phyloP scores from a whole-genome alignment of 2,797 vertebrate genomes.

The Coregonus sp. region DNA sequence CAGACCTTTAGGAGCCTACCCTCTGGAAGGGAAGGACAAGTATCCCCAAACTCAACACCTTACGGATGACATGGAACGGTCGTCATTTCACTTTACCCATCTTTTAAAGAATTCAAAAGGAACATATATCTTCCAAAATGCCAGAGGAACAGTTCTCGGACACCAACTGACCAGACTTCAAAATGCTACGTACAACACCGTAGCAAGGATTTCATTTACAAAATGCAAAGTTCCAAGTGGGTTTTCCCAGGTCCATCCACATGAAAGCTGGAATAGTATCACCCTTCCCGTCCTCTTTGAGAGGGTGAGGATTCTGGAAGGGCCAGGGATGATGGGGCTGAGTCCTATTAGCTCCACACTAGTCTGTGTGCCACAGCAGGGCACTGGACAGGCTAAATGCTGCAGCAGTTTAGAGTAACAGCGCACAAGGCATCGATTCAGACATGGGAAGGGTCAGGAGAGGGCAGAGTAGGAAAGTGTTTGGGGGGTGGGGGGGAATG shows the following conservation, averaged over 20 bases:
- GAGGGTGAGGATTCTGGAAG: not conserved
- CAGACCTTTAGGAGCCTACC: not conserved
- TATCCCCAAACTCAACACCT: not conserved
- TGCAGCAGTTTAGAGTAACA: not conserved
- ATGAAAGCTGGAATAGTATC: slow-evolving; percentile 11
- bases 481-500: not conserved
- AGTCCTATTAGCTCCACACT: not conserved
- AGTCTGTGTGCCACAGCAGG: too few relatives aligned
- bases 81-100: not conserved
- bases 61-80: not conserved
- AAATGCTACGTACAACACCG: slow-evolving; percentile 16
- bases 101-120: not conserved
- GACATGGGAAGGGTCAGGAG: slow-evolving; percentile 54
- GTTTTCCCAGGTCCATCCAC: slow-evolving; percentile 19
- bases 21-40: not conserved
- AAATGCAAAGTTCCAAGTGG: slow-evolving; percentile 15
- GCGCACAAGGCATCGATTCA: slow-evolving; percentile 15
- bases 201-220: slow-evolving; percentile 28
- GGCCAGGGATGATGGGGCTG: not conserved
- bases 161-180: not conserved
- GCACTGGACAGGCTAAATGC: not conserved
- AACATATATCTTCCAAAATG: not conserved
- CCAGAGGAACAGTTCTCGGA: not conserved
- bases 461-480: slow-evolving; percentile 33
- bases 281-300: not conserved